Evolutionary conservation across 2,888 invertebrate genomes (phyloP), one percentile per base, ranked within the genome.

Genomic region (Euphydryas editha): DNA sequence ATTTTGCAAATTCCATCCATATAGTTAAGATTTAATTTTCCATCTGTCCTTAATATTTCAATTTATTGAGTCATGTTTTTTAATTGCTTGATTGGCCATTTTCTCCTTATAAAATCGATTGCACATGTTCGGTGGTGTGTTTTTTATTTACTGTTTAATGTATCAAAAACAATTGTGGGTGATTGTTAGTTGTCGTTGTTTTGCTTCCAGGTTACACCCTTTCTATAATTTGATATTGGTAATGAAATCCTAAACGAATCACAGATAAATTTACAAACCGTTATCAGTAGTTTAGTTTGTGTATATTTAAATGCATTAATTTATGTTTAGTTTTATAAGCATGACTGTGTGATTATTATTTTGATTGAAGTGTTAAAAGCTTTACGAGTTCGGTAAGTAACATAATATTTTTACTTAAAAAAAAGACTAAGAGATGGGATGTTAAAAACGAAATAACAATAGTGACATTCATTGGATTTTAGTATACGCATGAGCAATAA

Each of bases 151-250:
- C 78, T 86, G 81, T 87, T 85, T 83, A 76, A 81, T 74, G 84
- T 85, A 83, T 78, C 79, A 77, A 72, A 82, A 80, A 83, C 80
- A n/a, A 78, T 81, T 85, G 85, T 90, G 88, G 90, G 88, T 88
- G 86, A 86, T 85, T 86, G 85, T 86, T 86, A 87, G 88, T 85
- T 90, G 90, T 90, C 90, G 87, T 90, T 89, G 86, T 89, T 87
- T 89, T 89, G 86, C 85, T 87, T 91, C 92, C 93, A 93, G 93
- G 93, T 89, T 92, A 90, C 88, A 89, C 90, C 91, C 86, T 88
- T 86, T 85, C 77, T 82, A 80, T 82, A 79, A 74, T 78, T 79
- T 74, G 68, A 71, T 75, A 72, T 69, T 72, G 70, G 76, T 70
- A 78, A 73, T 76, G 65, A 72, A 77, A 69, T 70, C 69, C 72